Evolutionary conservation across 1,140 invertebrate genomes (phyloP), one percentile per base, ranked within the genome.

Genomic region (Temnothorax nylanderi): DNA sequence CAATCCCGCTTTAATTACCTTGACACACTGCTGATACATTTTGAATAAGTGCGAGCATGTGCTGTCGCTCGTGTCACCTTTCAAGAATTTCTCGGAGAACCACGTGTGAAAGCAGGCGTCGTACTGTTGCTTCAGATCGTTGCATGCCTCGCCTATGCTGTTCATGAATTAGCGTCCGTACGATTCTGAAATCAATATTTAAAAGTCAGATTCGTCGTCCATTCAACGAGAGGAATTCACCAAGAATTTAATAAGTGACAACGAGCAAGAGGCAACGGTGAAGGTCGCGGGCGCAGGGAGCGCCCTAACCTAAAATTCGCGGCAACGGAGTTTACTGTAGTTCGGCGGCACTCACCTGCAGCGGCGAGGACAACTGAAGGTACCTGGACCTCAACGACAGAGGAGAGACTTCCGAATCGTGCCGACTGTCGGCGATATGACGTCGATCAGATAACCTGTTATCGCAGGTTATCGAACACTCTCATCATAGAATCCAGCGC

Each of bases 91-190:
- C 85, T 99, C 98, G 51, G 98, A 97, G 95, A 99, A 99, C 98
- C 98, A 99, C 85, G 96, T 95, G 95, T 99, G 98, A 95, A 99
- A 99, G 95, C 99, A 99, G 80, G 97, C 96, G 94, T 99, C 98
- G 94, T 99, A 99, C 92, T 98, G 96, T 92, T 97, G 96, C 95
- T 99, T 99, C 80, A 99, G 93, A 85, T 98, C 98, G 91, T 97
- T 98, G 94, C 99, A 99, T 89, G 98, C 97, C 93, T 97, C 97
- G 41, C 98, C 98, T 93, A 99, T 97, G 93, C 98, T 99, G 95
- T 99, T 98, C 98, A 99, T 99, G 80, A 82, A 84, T 75, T 26
- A 41, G 11, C 6, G 41, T 49, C 41, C 11, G 21, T 21, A 34
- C 26, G 13, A 41, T 5, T 16, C 80, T 84, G 41, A 60, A 84